A percentile compares a stretch with the other conserved stretches of the same genome.
These are phyloP conservation scores for Platerodrilus igneus DNA, from an alignment of 2,888 invertebrate genomes.

Conservation along the genomic window DNA sequence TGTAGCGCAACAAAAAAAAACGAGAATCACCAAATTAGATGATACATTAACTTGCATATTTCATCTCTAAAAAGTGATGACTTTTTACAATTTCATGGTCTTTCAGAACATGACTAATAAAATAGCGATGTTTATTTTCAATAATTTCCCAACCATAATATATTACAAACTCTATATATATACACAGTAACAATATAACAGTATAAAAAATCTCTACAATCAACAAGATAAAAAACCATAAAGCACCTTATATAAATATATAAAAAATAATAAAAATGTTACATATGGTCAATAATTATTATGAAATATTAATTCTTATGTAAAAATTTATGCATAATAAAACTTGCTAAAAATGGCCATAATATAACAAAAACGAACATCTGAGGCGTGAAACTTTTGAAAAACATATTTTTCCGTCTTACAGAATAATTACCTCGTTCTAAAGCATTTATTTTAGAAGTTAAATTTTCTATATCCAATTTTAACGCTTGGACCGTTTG, in stretches of 20 bases:
- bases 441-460: constrained; percentile 45
- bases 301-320: constrained; percentile 24
- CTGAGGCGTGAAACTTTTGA: constrained; percentile 40
- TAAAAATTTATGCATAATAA: constrained; percentile 40
- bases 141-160: constrained; percentile 37
- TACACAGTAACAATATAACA: constrained; percentile 31
- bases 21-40: too few relatives aligned
- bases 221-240: constrained; percentile 1
- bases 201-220: too few relatives aligned
- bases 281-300: too few relatives aligned
- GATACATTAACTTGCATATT: too few relatives aligned
- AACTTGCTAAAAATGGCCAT: constrained; percentile 63
- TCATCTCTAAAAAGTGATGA: too few relatives aligned
- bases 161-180: constrained; percentile 36
- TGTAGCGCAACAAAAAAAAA: too few relatives aligned
- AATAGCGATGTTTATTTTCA: constrained; percentile 13
- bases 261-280: constrained; percentile 10
- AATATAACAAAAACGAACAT: constrained; percentile 56
- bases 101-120: too few relatives aligned
- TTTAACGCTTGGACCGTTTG: constrained; percentile 50
- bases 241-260: constrained; percentile 1
- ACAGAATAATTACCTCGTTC: constrained; percentile 35
- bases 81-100: too few relatives aligned
- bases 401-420: constrained; percentile 27
- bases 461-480: constrained; percentile 49